phyloP scores from a whole-genome alignment of 2,113 vertebrate genomes.

The Electrona antarctica region DNA sequence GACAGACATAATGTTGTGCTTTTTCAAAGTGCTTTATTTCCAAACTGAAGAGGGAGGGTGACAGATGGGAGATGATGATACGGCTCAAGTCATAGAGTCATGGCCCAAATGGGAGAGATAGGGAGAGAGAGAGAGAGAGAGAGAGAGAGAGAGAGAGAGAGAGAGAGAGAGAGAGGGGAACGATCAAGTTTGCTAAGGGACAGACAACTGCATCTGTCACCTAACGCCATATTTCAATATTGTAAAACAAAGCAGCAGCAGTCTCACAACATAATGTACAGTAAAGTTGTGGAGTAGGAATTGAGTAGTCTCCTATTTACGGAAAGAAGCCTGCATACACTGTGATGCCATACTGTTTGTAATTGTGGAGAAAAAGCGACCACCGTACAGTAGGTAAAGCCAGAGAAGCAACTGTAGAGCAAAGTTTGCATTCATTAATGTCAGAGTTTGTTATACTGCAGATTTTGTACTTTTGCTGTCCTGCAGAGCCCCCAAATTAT shows the following conservation, averaged over 20 bases:
- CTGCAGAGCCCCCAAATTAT: slow-evolving; percentile 28
- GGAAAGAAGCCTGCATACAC: slow-evolving; percentile 32
- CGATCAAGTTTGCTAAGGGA: slow-evolving; percentile 28
- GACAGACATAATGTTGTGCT: slow-evolving; percentile 32
- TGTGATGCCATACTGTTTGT: slow-evolving; percentile 31
- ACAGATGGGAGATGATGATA: slow-evolving; percentile 59
- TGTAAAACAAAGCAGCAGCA: slow-evolving; percentile 54
- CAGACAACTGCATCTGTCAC: slow-evolving; percentile 49
- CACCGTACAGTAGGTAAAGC: slow-evolving; percentile 22
- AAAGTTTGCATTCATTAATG: neutral
- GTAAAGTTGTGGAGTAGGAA: slow-evolving; percentile 29
- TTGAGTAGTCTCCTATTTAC: slow-evolving; percentile 22
- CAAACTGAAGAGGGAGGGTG: slow-evolving; percentile 55
- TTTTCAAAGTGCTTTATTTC: slow-evolving; percentile 73
- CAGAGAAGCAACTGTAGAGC: too few relatives aligned
- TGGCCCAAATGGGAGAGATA: slow-evolving; percentile 45
- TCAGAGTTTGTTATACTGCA: slow-evolving; percentile 24
- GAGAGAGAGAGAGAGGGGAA: slow-evolving; percentile 41
- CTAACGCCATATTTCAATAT: slow-evolving; percentile 45
- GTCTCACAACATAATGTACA: slow-evolving; percentile 31
- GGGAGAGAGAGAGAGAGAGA: neutral
- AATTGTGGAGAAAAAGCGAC: slow-evolving; percentile 33
- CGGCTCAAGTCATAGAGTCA: slow-evolving; percentile 46
- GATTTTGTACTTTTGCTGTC: slow-evolving; percentile 36
- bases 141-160: slow-evolving; percentile 2